Base-by-base conservation (phyloP, 2,113 vertebrate species). In the Tor tambroides region DNA sequence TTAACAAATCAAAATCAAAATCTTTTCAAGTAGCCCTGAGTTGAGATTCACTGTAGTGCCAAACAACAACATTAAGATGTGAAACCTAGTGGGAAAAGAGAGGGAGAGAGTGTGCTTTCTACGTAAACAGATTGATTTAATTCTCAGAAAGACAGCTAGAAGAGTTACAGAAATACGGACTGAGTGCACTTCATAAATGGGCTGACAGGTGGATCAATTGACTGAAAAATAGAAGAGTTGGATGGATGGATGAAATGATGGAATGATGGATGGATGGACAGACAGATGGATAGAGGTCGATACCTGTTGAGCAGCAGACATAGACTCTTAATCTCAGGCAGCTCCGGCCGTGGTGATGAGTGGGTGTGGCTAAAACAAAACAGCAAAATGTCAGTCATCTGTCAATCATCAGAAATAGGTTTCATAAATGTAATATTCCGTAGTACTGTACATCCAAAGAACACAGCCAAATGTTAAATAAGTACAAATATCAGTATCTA, bases 301-400 rank as follows among this genome's bases (percentile, higher is more conserved):
- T 84, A 91, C 98, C 96, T 91, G 96, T 97, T 90, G 96, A 94
- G 41, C 97, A 99, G 95, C 98, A 99, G 91, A 99, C 97, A 2
- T 97, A 98, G 89, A 99, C 98, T 85, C 97, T 97, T 96, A 99
- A 97, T 94, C 96, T 96, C 89, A 99, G 96, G 92, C 98, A 99
- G 92, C 96, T 96, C 77, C 96, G 96, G 90, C 95, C 97, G 80
- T 98, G 97, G 93, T 96, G 97, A 93, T 98, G 97, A 17, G 95
- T 96, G 49, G 98, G 98, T 1, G 97, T 97, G 87, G 98, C 98
- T 99, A 93, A 49, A 86, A 90, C 5, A 92, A 14, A 90, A 38
- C 80, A 78, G 0, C 9, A 21, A 87, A 38, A 79, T 43, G 51
- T 88, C 63, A 85, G 72, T 61, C 12, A 86, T 61, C 38, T 23